Evolutionary conservation across 2,113 vertebrate species (phyloP).

Genomic region (Oplegnathus fasciatus): DNA sequence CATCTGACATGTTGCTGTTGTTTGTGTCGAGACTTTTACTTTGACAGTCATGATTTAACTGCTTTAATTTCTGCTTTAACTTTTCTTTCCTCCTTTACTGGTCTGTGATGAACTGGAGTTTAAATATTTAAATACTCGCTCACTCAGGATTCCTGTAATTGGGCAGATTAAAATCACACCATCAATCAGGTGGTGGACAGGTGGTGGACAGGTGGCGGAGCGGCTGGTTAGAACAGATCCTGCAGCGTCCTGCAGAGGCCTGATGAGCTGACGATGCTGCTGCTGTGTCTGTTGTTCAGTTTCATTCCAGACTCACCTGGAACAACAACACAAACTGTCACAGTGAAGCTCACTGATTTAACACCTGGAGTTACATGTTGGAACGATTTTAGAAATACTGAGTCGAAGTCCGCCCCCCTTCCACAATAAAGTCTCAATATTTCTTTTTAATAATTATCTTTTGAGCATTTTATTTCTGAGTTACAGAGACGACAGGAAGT

Average conservation of each 20-base stretch:
- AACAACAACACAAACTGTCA: too few relatives aligned
- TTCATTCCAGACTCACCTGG: too few relatives aligned
- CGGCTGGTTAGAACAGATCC: conserved; percentile 44
- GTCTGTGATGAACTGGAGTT: not conserved
- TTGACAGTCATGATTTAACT: not conserved
- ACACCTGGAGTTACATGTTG: too few relatives aligned
- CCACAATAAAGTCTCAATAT: too few relatives aligned
- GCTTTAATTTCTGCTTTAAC: conserved; percentile 3
- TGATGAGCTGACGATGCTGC: not conserved
- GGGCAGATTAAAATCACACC: not conserved
- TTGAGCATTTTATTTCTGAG: too few relatives aligned
- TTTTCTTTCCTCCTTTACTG: not conserved
- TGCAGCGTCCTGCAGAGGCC: conserved; percentile 50
- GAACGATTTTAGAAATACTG: too few relatives aligned
- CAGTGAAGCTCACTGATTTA: too few relatives aligned
- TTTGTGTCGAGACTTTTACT: not conserved
- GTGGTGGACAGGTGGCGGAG: conserved; percentile 37
- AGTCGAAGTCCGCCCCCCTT: too few relatives aligned
- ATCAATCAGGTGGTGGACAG: not conserved
- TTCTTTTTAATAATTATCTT: too few relatives aligned
- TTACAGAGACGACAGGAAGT: too few relatives aligned
- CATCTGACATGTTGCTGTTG: not conserved
- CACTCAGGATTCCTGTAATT: too few relatives aligned
- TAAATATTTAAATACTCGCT: not conserved
- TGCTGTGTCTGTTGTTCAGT: not conserved